Base-by-base conservation (phyloP, 2,113 vertebrate genomes). In the Meles meles region DNA sequence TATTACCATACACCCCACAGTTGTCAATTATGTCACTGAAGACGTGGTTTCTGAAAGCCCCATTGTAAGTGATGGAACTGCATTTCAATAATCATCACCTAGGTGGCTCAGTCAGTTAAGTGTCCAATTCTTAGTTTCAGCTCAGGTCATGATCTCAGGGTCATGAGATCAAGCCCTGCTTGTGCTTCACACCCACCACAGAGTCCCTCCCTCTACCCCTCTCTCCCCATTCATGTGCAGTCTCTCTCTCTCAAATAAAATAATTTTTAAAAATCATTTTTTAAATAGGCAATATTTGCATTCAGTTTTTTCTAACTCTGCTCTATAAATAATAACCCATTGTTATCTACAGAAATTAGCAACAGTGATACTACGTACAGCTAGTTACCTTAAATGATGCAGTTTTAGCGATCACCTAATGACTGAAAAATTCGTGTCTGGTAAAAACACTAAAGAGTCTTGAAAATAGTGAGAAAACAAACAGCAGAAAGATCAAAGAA, bases 1-100 rank as follows among this genome's bases (percentile, higher is more conserved):
- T 42, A 92, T 65, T 94, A 88, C 89, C n/a, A 80, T 59, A 93
- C 84, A 96, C 57, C 49, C 74, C 74, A 10, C 49, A 49, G 83
- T 27, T 92, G 23, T 94, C 18, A 96, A 93, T 90, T 87, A 97
- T 0, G 0, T 34, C 82, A 61, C 13, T 69, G 23, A 1, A 59
- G 11, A 47, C 69, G 42, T 42, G 91, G 95, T 90, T 90, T 96
- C 82, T 93, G 17, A 65, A 96, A 98, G 80, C 7, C 52, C 23
- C 15, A 47, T 59, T 65, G 7, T 10, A 97, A 97, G 25, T 79
- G 20, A 94, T 63, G 65, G 59, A 69, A 80, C 47, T 55, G 5
- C 9, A 25, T 79, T 90, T 95, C 94, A 37, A 37, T 71, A 37
- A 92, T 37, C 74, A 89, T 20, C 13, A 1, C 67, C 67, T 69